Percentiles rank a stretch among this genome's conserved stretches.
These are phyloP conservation scores for Muscicapa striata DNA, from an alignment of 2,797 vertebrate genomes.

Conservation along the genomic window DNA sequence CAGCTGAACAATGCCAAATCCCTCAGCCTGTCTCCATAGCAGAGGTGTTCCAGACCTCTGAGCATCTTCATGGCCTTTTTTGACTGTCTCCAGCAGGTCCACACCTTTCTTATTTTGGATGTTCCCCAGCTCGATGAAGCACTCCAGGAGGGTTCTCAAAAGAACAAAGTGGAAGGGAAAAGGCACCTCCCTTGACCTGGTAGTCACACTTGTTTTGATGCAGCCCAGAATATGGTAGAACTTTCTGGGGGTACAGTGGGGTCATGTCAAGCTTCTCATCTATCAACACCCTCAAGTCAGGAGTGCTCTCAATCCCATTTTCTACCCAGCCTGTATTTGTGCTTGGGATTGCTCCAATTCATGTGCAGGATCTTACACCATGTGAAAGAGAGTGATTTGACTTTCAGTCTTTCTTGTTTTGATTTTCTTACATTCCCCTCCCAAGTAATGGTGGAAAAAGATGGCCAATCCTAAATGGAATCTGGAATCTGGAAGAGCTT, in stretches of 20 bases:
- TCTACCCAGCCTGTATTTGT: background rate
- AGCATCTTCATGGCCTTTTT: rapidly evolving
- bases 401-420: background rate
- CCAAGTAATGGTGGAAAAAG: background rate
- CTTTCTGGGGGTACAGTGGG: background rate
- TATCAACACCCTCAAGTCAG: background rate
- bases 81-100: background rate
- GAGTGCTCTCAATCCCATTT: background rate
- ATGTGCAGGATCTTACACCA: background rate
- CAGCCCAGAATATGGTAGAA: background rate
- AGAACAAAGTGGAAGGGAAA: background rate
- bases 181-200: rapidly evolving
- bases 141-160: background rate
- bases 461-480: background rate
- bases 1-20: background rate
- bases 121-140: background rate
- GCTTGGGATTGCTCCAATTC: background rate
- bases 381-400: rapidly evolving
- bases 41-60: background rate
- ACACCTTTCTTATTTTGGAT: background rate
- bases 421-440: background rate
- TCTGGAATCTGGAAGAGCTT: background rate
- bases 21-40: background rate
- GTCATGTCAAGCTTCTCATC: background rate
- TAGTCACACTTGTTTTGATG: background rate